Conservation (phyloP, 2,113 vertebrate species). For the Rhabdornis inornatus region DNA sequence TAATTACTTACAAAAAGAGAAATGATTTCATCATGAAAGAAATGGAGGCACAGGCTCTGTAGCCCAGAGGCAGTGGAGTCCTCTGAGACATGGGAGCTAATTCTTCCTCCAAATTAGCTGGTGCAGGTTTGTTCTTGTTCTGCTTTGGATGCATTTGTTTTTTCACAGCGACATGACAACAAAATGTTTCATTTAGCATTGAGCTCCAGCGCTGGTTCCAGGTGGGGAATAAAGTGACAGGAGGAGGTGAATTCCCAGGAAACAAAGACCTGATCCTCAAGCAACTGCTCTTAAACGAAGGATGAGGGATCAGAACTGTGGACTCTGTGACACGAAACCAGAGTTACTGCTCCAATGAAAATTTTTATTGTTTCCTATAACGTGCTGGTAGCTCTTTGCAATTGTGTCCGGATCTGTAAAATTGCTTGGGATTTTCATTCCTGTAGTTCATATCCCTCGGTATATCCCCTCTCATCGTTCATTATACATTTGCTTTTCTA, state of each 20-base stretch:
- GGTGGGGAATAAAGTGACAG: neutral
- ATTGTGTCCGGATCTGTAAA: conserved; percentile 6
- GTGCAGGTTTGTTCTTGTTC: neutral
- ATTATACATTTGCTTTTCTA: neutral
- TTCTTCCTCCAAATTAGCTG: neutral
- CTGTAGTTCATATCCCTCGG: neutral
- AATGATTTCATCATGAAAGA: conserved; percentile 21
- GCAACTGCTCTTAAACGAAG: neutral
- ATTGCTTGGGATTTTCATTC: conserved; percentile 1
- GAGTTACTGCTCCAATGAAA: conserved; percentile 16
- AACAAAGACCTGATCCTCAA: neutral
- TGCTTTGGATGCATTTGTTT: neutral
- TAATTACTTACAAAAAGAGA: conserved; percentile 38
- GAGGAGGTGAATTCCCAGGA: neutral
- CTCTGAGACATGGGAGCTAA: neutral
- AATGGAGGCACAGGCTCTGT: neutral
- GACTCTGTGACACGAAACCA: neutral
- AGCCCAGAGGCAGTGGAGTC: conserved; percentile 2
- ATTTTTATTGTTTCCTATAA: neutral
- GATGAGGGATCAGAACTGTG: neutral
- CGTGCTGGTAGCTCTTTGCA: neutral
- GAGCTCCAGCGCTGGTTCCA: neutral
- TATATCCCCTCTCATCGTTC: neutral
- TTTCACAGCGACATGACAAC: neutral
- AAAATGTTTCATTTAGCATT: conserved; percentile 7